Evolutionary conservation across 2,888 invertebrate genomes (phyloP).

Genomic region (Lochmaea crataegi): DNA sequence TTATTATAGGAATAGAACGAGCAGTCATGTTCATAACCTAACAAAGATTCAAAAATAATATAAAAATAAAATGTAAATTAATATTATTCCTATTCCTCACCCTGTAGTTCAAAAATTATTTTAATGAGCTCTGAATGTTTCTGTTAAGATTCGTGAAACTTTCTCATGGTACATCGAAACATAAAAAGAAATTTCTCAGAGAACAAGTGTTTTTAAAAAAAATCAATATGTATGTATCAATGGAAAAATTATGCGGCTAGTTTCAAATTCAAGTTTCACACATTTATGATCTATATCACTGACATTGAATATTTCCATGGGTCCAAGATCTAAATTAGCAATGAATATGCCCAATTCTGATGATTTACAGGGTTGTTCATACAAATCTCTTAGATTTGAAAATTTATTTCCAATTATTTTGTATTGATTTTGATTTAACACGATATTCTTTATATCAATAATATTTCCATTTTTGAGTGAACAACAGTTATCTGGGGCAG

Average conservation of each 20-base stretch:
- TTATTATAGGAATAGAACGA: slow-evolving; percentile 22
- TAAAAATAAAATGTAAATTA: slow-evolving; percentile 1
- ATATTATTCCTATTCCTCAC: slow-evolving; percentile 11
- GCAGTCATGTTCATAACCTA: slow-evolving; percentile 11
- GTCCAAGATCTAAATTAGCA: background rate
- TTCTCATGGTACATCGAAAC: background rate
- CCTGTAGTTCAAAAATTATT: slow-evolving; percentile 15
- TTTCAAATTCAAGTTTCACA: background rate
- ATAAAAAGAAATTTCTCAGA: background rate
- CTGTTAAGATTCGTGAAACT: background rate
- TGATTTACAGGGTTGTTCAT: background rate
- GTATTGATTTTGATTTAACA: slow-evolving; percentile 23
- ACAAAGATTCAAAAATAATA: background rate
- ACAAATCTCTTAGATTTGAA: slow-evolving; percentile 6
- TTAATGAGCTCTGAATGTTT: background rate
- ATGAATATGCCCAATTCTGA: background rate
- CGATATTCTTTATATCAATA: slow-evolving; percentile 20
- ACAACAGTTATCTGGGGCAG: slow-evolving; percentile 28
- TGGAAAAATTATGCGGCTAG: background rate
- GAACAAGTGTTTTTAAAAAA: slow-evolving; percentile 20
- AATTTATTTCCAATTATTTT: slow-evolving; percentile 26
- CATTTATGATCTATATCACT: background rate
- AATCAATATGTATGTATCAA: slow-evolving; percentile 16
- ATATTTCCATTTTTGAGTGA: slow-evolving; percentile 25
- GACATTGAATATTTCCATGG: background rate